Conservation (phyloP, 1,140 invertebrate genomes). For the Trichonephila clavata region DNA sequence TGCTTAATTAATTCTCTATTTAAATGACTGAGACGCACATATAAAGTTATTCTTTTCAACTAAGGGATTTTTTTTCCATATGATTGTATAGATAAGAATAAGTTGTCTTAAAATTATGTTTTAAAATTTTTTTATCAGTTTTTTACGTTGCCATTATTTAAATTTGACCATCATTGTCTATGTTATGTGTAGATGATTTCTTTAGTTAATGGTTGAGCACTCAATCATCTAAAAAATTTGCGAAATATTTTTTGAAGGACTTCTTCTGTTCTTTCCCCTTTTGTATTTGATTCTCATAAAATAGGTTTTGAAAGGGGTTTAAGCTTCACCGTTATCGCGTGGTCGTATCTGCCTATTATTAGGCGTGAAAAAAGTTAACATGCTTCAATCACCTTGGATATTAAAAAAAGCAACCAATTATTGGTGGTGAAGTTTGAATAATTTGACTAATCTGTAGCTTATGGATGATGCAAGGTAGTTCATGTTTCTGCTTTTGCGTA, state of each 20-base stretch:
- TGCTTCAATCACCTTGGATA: background rate
- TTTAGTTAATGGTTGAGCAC: background rate
- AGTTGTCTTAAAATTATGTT: too few species aligned
- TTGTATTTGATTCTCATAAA: background rate
- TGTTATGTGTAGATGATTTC: background rate
- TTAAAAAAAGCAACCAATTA: background rate
- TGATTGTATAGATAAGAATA: too few species aligned
- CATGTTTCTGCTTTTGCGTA: background rate
- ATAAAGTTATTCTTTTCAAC: too few species aligned
- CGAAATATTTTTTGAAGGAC: background rate
- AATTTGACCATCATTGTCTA: too few species aligned
- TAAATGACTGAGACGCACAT: too few species aligned
- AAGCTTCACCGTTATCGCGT: background rate
- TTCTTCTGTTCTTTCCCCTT: background rate
- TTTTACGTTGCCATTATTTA: too few species aligned
- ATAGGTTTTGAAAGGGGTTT: background rate
- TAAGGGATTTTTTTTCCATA: too few species aligned
- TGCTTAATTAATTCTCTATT: too few species aligned
- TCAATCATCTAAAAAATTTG: background rate
- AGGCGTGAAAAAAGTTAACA: background rate
- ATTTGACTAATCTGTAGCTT: background rate
- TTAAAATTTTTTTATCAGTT: too few species aligned
- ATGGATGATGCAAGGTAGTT: background rate
- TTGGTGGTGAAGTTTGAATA: background rate
- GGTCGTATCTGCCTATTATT: background rate